Evolutionary conservation across 2,797 vertebrate genomes (phyloP).

Genomic region (Myotis findleyi): DNA sequence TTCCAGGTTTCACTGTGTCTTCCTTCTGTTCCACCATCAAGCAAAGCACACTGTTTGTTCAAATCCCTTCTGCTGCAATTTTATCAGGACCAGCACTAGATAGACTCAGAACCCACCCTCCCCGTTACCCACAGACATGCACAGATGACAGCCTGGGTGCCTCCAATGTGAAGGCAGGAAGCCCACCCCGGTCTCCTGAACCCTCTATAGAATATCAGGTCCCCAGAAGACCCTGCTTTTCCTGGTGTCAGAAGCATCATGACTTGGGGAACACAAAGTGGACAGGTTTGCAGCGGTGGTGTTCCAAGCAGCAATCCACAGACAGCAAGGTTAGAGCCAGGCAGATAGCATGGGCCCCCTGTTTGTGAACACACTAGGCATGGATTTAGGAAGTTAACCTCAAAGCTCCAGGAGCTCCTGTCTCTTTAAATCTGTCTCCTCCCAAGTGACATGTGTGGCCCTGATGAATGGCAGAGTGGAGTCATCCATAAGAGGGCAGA

Average conservation of each 20-base stretch:
- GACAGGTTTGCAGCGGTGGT: conserved; percentile 73
- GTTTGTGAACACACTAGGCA: conserved; percentile 84
- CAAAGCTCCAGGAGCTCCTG: conserved; percentile 86
- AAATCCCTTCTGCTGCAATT: conserved; percentile 44
- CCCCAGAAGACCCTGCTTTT: conserved; percentile 67
- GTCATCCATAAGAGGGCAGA: conserved; percentile 92
- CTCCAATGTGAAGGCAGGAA: conserved; percentile 25
- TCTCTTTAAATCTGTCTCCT: conserved; percentile 89
- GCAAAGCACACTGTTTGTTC: not conserved
- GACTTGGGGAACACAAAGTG: conserved; percentile 61
- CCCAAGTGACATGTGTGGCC: conserved; percentile 90
- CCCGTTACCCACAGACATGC: conserved; percentile 19
- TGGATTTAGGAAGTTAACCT: conserved; percentile 85
- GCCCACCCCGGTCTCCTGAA: conserved; percentile 64
- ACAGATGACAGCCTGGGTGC: conserved; percentile 45
- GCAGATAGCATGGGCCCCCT: conserved; percentile 69
- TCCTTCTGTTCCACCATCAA: not conserved
- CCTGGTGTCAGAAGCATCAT: conserved; percentile 74
- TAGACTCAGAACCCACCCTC: not conserved
- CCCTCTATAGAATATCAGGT: conserved; percentile 15
- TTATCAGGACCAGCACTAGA: conserved; percentile 48
- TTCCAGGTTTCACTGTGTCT: rapidly evolving
- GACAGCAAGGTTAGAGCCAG: conserved; percentile 80
- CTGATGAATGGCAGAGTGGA: conserved; percentile 91
- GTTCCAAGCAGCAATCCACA: conserved; percentile 77